Evolutionary conservation across 2,888 invertebrate species (phyloP).

Genomic region (Lasioglossum malachurum): DNA sequence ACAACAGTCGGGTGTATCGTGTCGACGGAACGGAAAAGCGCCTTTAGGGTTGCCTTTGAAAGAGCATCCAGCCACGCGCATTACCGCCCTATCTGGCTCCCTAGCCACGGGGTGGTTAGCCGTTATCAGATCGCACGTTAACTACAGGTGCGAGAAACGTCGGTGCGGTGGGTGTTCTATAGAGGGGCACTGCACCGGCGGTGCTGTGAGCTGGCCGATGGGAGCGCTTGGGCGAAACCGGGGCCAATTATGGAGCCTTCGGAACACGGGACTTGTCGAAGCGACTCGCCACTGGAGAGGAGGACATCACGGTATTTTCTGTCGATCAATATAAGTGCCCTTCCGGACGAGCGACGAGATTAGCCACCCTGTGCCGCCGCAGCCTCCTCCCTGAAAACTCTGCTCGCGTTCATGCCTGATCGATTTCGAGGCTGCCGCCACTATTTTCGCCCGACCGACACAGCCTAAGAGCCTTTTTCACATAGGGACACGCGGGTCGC

Average conservation of each 20-base stretch:
- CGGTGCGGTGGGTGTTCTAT: constrained; percentile 23
- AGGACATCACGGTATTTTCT: constrained; percentile 49
- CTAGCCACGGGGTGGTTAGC: constrained; percentile 75
- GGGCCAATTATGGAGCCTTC: constrained; percentile 44
- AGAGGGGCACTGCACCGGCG: neutral
- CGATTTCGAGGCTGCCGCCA: neutral
- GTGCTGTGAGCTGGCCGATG: neutral
- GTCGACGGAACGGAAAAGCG: constrained; percentile 75
- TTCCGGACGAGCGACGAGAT: constrained; percentile 38
- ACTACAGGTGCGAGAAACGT: constrained; percentile 76
- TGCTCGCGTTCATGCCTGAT: neutral
- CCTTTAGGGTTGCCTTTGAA: constrained; percentile 77
- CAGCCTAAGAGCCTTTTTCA: neutral
- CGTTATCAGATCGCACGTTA: constrained; percentile 80
- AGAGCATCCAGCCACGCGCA: constrained; percentile 80
- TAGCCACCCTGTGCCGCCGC: constrained; percentile 22
- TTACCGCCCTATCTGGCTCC: constrained; percentile 77
- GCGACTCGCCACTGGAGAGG: constrained; percentile 23
- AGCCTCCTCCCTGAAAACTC: constrained; percentile 24
- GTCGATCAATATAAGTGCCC: constrained; percentile 54
- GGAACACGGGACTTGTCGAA: constrained; percentile 14
- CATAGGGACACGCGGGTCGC: neutral
- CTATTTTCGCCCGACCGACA: neutral
- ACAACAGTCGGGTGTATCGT: constrained; percentile 49
- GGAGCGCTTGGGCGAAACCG: constrained; percentile 13